phyloP scores from a whole-genome alignment of 2,797 vertebrate species.

The Dicrostonyx torquatus region DNA sequence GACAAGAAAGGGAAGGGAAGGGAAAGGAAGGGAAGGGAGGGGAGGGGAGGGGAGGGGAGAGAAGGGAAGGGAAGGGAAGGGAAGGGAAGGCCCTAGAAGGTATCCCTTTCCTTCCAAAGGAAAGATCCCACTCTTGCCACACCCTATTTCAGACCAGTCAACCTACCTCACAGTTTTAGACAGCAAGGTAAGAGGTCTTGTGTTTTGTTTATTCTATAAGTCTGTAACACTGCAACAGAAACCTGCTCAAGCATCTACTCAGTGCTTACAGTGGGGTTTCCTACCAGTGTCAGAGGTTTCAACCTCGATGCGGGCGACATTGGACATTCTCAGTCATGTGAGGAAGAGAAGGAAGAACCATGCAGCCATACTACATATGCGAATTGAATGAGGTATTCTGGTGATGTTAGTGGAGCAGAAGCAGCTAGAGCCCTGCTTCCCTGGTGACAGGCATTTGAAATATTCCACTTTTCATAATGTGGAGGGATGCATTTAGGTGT shows the following conservation, averaged over 20 bases:
- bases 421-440: neutral
- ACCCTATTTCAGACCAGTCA: neutral
- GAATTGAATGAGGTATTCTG: neutral
- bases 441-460: neutral
- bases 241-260: rapidly evolving
- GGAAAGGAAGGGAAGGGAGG: too few species aligned
- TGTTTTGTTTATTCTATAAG: neutral
- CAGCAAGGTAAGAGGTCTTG: too few species aligned
- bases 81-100: too few species aligned
- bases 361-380: rapidly evolving
- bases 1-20: rapidly evolving
- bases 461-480: neutral
- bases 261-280: neutral
- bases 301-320: neutral
- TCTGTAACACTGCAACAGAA: neutral
- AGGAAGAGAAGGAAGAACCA: neutral
- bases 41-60: neutral
- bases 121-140: neutral
- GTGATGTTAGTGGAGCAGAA: neutral
- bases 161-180: neutral
- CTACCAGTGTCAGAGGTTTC: neutral
- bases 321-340: neutral
- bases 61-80: rapidly evolving
- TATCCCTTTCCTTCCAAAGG: too few species aligned
- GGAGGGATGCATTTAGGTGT: rapidly evolving